Conservation (phyloP, 2,888 invertebrate genomes). For the Drosophila peninsularis region DNA sequence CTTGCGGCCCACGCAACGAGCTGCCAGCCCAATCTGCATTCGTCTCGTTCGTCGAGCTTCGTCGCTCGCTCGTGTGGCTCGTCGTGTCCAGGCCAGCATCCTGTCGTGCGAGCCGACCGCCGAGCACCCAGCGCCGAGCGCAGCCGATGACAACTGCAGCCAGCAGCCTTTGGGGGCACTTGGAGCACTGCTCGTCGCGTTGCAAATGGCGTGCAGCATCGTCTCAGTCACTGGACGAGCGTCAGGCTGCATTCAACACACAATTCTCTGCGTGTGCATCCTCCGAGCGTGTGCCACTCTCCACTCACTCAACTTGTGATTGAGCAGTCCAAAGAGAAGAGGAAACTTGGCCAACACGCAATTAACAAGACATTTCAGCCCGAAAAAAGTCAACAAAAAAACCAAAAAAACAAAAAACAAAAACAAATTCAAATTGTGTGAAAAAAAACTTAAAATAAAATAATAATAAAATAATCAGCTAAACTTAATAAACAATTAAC, state of each 20-base stretch:
- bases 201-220: conserved; percentile 67
- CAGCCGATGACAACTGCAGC: conserved; percentile 39
- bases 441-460: background rate
- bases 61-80: background rate
- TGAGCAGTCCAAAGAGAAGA: background rate
- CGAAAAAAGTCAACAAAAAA: background rate
- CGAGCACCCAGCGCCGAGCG: conserved; percentile 40
- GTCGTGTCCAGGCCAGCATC: conserved; percentile 29
- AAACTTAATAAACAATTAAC: conserved; percentile 4
- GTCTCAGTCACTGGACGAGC: conserved; percentile 71
- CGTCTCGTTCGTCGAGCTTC: conserved; percentile 13
- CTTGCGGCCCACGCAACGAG: conserved; percentile 48
- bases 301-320: conserved; percentile 4
- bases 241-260: conserved; percentile 76
- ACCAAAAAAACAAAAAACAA: background rate
- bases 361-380: conserved; percentile 25
- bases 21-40: conserved; percentile 31
- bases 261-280: conserved; percentile 27
- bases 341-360: conserved; percentile 25
- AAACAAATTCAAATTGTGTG: background rate
- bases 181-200: conserved; percentile 29
- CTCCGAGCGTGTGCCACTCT: conserved; percentile 1
- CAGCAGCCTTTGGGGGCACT: conserved; percentile 4
- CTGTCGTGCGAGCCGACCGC: conserved; percentile 40
- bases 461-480: background rate